Percentiles rank a stretch among this genome's conserved stretches.
These are phyloP conservation scores for Parotocinclus haroldoi DNA, from an alignment of 2,797 vertebrate species.

Conservation along the genomic window DNA sequence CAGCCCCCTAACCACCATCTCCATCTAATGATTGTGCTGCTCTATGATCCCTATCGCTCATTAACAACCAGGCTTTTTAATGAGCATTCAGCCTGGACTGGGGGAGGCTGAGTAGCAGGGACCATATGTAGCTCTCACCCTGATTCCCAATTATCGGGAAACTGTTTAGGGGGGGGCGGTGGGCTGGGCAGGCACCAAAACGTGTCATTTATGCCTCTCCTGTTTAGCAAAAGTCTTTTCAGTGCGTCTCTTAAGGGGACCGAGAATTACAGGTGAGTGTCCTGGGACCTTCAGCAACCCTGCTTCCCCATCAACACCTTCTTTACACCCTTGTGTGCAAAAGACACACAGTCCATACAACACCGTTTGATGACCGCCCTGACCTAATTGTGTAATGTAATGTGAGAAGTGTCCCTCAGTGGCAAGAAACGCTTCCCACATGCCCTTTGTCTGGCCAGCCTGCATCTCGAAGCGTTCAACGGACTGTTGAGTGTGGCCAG, in stretches of 20 bases:
- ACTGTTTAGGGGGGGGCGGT: slow-evolving; percentile 40
- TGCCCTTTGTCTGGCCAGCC: no score
- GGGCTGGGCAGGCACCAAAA: slow-evolving; percentile 41
- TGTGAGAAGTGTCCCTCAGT: slow-evolving; percentile 66
- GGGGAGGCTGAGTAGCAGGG: slow-evolving; percentile 58
- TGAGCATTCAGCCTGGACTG: slow-evolving; percentile 75
- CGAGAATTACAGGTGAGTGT: slow-evolving; percentile 45
- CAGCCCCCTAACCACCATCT: slow-evolving; percentile 52
- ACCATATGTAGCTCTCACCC: slow-evolving; percentile 76
- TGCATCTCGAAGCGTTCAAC: no score
- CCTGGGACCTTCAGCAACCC: slow-evolving; percentile 36
- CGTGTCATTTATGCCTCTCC: slow-evolving; percentile 31
- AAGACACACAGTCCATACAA: slow-evolving; percentile 33
- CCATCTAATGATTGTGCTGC: slow-evolving; percentile 68
- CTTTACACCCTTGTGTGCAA: slow-evolving; percentile 6
- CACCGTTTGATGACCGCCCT: slow-evolving; percentile 68
- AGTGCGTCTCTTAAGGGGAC: slow-evolving; percentile 22
- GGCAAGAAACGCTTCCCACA: slow-evolving; percentile 64
- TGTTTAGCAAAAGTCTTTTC: slow-evolving; percentile 39
- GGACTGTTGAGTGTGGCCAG: slow-evolving; percentile 40
- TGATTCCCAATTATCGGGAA: slow-evolving; percentile 68
- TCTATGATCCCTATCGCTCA: slow-evolving; percentile 77
- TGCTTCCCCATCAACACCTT: slow-evolving; percentile 39
- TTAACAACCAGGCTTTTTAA: slow-evolving; percentile 80
- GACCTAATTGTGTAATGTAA: slow-evolving; percentile 74